Evolutionary conservation across 2,888 invertebrate genomes (phyloP).

Genomic region (Stenotaenia linearis): DNA sequence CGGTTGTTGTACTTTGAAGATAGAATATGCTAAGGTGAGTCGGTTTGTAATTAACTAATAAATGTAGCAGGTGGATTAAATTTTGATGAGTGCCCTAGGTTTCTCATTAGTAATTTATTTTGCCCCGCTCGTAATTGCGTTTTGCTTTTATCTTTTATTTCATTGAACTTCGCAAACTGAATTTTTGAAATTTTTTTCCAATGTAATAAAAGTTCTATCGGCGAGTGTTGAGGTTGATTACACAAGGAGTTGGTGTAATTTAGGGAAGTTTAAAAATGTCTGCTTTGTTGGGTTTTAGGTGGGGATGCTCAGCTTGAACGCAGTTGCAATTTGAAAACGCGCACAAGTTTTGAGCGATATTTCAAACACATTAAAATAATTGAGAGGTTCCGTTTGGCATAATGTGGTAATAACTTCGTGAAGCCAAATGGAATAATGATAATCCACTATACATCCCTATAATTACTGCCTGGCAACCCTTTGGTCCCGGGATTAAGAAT

Average conservation of each 20-base stretch:
- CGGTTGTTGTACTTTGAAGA: conserved; percentile 97
- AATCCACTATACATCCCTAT: not conserved
- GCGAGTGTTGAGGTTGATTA: not conserved
- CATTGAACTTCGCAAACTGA: not conserved
- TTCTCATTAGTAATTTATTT: not conserved
- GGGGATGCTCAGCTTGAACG: not conserved
- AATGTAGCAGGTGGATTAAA: not conserved
- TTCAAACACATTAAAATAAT: conserved; percentile 7
- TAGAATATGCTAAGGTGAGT: conserved; percentile 96
- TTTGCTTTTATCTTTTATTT: conserved; percentile 10
- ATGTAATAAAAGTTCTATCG: too few relatives aligned
- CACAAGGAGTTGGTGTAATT: not conserved
- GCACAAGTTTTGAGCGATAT: not conserved
- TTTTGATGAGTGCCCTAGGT: not conserved
- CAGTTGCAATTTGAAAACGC: not conserved
- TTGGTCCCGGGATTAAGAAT: not conserved
- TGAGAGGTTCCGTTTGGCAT: conserved; percentile 9
- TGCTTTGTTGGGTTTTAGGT: not conserved
- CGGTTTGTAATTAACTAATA: conserved; percentile 47
- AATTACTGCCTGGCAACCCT: not conserved
- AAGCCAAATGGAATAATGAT: conserved; percentile 3
- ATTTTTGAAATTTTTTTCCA: too few relatives aligned
- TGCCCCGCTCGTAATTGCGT: not conserved
- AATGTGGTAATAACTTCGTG: conserved; percentile 9
- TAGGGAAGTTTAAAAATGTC: not conserved